These are phyloP conservation scores for Pelodytes ibericus DNA, from an alignment of 2,797 vertebrate genomes.

Conservation along the genomic window DNA sequence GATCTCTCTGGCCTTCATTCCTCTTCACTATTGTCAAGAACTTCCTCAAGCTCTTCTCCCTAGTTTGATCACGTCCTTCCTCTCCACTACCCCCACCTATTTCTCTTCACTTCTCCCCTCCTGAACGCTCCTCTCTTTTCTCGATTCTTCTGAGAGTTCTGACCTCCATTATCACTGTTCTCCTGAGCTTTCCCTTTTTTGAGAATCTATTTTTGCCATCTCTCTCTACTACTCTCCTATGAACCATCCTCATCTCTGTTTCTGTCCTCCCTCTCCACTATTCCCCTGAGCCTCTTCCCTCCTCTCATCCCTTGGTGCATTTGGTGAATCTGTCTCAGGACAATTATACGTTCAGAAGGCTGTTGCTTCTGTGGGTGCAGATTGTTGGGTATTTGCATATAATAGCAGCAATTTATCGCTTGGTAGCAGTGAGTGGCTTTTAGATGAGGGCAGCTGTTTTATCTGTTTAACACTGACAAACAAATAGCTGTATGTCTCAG, in stretches of 20 bases:
- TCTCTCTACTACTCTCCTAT: no score
- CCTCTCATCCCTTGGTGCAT: slow-evolving; percentile 26
- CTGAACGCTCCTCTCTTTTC: no score
- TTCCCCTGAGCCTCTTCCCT: slow-evolving; percentile 10
- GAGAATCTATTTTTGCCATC: no score
- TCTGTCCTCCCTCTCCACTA: background rate
- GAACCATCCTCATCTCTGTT: background rate
- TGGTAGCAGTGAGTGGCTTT: slow-evolving; percentile 54
- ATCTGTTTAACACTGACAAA: slow-evolving; percentile 57
- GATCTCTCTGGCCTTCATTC: no score
- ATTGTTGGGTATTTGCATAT: slow-evolving; percentile 56
- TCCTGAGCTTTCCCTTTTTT: no score
- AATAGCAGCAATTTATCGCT: slow-evolving; percentile 57
- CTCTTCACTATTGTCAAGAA: no score
- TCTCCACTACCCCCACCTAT: no score
- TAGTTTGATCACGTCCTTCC: no score
- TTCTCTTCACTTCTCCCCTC: no score
- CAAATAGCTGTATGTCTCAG: slow-evolving; percentile 48
- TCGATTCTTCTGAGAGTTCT: no score
- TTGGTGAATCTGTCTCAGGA: slow-evolving; percentile 44
- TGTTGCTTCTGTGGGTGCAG: slow-evolving; percentile 55
- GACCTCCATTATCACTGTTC: no score
- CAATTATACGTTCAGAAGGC: slow-evolving; percentile 53
- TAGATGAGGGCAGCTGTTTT: slow-evolving; percentile 56
- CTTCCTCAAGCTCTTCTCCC: no score